Percentiles rank a stretch among this genome's conserved stretches.
These are phyloP conservation scores for Drosophila carrolli DNA, from an alignment of 1,140 invertebrate genomes.

Conservation along the genomic window DNA sequence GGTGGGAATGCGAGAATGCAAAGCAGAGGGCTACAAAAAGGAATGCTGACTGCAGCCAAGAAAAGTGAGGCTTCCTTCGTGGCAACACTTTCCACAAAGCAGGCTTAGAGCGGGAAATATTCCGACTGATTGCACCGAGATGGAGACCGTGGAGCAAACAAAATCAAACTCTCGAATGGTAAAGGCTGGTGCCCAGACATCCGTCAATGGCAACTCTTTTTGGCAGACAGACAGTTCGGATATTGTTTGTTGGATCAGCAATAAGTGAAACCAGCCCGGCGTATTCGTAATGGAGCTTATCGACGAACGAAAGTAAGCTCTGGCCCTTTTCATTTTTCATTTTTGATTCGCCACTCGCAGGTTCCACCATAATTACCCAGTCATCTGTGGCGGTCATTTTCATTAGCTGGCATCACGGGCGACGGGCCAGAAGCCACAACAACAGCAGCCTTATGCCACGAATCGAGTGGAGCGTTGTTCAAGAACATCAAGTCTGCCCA, in stretches of 20 bases:
- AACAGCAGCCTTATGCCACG: slow-evolving; percentile 7
- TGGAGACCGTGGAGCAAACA: slow-evolving; percentile 1
- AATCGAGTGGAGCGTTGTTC: not conserved
- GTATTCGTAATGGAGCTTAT: slow-evolving; percentile 24
- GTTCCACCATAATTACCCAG: slow-evolving; percentile 26
- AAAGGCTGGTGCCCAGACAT: not conserved
- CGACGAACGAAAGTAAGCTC: not conserved
- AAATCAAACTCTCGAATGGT: slow-evolving; percentile 1
- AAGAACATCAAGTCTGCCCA: slow-evolving; percentile 6
- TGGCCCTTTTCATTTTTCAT: slow-evolving; percentile 6
- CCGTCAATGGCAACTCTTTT: slow-evolving; percentile 11
- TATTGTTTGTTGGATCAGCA: slow-evolving; percentile 10
- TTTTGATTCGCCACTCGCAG: slow-evolving; percentile 8
- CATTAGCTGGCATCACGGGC: slow-evolving; percentile 21
- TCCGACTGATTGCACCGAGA: slow-evolving; percentile 23
- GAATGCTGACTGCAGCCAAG: slow-evolving; percentile 4
- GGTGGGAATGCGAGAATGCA: slow-evolving; percentile 35
- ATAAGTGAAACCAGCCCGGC: slow-evolving; percentile 10
- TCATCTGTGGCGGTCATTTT: slow-evolving; percentile 41
- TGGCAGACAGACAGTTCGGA: slow-evolving; percentile 1
- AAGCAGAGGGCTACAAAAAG: slow-evolving; percentile 4
- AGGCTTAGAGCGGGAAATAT: slow-evolving; percentile 17
- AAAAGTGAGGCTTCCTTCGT: slow-evolving; percentile 14
- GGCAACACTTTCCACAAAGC: slow-evolving; percentile 23
- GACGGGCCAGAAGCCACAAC: not conserved